phyloP scores from a whole-genome alignment of 2,888 invertebrate species.

The Ditula angustiorana region DNA sequence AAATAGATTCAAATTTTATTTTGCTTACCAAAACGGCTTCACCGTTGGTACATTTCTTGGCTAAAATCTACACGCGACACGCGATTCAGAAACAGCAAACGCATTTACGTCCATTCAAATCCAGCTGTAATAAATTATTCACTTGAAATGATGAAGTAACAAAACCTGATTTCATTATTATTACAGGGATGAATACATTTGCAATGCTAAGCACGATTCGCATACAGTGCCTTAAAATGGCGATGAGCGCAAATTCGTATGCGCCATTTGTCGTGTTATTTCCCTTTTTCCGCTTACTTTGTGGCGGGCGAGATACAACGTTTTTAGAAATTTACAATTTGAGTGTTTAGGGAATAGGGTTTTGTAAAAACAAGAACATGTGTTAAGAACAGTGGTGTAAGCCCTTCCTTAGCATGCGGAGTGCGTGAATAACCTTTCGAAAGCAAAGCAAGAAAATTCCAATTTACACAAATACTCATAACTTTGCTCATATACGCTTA shows the following conservation, averaged over 20 bases:
- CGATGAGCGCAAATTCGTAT: constrained; percentile 55
- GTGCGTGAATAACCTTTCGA: too few species aligned
- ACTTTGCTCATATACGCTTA: too few species aligned
- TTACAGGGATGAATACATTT: constrained; percentile 36
- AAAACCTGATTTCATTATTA: constrained; percentile 35
- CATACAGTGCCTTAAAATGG: constrained; percentile 24
- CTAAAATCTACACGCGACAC: not conserved
- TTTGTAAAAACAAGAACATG: too few species aligned
- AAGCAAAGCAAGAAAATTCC: too few species aligned
- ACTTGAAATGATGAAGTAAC: constrained; percentile 22
- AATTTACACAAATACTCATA: too few species aligned
- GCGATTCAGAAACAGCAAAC: not conserved
- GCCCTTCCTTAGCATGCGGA: too few species aligned
- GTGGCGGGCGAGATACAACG: constrained; percentile 1
- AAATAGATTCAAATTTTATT: too few species aligned
- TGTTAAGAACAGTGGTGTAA: too few species aligned
- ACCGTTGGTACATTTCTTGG: too few species aligned
- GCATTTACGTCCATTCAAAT: constrained; percentile 3
- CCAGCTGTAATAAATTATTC: constrained; percentile 22
- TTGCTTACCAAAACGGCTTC: too few species aligned
- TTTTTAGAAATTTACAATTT: constrained; percentile 7
- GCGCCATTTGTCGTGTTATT: constrained; percentile 55
- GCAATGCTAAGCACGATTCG: constrained; percentile 35
- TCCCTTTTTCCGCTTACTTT: constrained; percentile 48
- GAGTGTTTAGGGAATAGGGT: not conserved